A percentile compares a stretch with the other conserved stretches of the same genome.
These are phyloP conservation scores for Catalaphyllia jardinei DNA, from an alignment of 64 coral and sea anemone species.

Conservation along the genomic window DNA sequence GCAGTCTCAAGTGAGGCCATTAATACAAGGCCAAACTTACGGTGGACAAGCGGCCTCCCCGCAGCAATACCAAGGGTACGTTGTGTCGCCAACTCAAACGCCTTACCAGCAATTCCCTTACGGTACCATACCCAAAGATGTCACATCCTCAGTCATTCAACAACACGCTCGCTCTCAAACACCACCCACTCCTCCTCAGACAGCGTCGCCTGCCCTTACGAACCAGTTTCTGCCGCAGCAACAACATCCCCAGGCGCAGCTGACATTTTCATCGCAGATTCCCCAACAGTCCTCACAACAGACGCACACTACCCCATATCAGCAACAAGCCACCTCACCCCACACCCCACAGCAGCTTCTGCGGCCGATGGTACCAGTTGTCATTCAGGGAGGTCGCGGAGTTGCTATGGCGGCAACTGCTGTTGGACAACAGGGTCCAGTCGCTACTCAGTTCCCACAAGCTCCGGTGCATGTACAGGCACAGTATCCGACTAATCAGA, in stretches of 20 bases:
- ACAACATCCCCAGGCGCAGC: constrained; percentile 28
- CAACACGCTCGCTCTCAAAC: constrained; percentile 84
- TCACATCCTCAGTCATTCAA: constrained; percentile 51
- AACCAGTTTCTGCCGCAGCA: constrained; percentile 51
- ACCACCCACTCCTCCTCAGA: constrained; percentile 91
- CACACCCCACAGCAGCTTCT: constrained; percentile 76
- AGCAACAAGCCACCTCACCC: constrained; percentile 54
- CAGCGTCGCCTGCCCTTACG: constrained; percentile 76
- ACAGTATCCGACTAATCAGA: constrained; percentile 66
- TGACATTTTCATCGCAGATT: constrained; percentile 55
- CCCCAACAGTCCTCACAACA: constrained; percentile 54
- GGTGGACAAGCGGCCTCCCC: constrained; percentile 40
- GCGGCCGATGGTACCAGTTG: constrained; percentile 72
- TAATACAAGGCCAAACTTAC: constrained; percentile 27
- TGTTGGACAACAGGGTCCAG: constrained; percentile 56
- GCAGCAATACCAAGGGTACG: constrained; percentile 55
- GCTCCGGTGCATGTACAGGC: constrained; percentile 62
- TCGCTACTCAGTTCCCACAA: constrained; percentile 58
- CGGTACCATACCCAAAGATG: constrained; percentile 24
- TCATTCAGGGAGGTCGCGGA: constrained; percentile 68
- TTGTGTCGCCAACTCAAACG: constrained; percentile 48
- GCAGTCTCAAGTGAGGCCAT: constrained; percentile 50
- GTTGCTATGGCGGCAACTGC: constrained; percentile 62
- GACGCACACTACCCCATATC: constrained; percentile 64
- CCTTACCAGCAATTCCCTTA: constrained; percentile 56